Percentiles rank a stretch among this genome's conserved stretches.
These are phyloP conservation scores for Connochaetes taurinus DNA, from an alignment of 2,113 vertebrate genomes.

Conservation along the genomic window DNA sequence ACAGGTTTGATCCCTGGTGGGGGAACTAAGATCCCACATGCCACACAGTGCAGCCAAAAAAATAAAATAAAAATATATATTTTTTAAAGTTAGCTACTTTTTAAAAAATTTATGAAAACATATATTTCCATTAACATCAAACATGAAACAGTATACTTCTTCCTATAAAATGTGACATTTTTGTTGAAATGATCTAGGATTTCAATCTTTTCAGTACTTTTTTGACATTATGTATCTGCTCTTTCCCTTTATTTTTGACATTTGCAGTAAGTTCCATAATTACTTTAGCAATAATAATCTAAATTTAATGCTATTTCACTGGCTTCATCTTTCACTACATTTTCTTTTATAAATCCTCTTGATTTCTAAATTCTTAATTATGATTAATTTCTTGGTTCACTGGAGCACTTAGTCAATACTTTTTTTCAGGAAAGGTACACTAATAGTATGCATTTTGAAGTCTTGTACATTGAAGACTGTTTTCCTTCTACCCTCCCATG, in stretches of 20 bases:
- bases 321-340: constrained; percentile 31
- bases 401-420: constrained; percentile 54
- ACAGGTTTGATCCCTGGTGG: background rate
- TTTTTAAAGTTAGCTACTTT: background rate
- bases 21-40: background rate
- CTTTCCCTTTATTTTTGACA: constrained; percentile 18
- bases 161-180: background rate
- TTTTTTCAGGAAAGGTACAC: constrained; percentile 28
- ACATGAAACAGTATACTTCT: background rate
- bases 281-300: constrained; percentile 31
- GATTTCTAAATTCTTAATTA: constrained; percentile 65
- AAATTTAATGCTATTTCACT: constrained; percentile 55
- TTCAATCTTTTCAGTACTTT: background rate
- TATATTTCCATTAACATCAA: background rate
- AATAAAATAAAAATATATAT: background rate
- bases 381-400: constrained; percentile 66
- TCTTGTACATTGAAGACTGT: background rate
- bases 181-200: background rate
- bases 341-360: constrained; percentile 59
- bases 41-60: background rate
- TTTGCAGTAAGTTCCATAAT: constrained; percentile 37
- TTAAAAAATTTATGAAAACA: background rate
- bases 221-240: background rate
- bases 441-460: background rate
- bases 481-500: background rate